These are phyloP conservation scores for Sylvilagus bachmani DNA, from an alignment of 2,113 vertebrate species.

Conservation along the genomic window DNA sequence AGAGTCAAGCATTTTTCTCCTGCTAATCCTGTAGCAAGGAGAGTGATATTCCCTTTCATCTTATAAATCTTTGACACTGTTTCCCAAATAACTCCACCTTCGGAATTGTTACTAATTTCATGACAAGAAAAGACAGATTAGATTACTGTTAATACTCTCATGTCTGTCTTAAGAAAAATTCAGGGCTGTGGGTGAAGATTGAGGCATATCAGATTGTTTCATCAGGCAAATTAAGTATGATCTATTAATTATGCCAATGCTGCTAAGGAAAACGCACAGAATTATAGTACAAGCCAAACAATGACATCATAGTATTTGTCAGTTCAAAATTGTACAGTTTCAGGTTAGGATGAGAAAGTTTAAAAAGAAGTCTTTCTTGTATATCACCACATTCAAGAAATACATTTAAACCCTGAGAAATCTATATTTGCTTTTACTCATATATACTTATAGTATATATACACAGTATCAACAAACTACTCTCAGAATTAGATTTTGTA, in stretches of 20 bases:
- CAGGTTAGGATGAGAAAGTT: neutral
- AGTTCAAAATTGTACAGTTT: neutral
- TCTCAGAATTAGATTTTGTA: constrained; percentile 21
- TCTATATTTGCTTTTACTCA: neutral
- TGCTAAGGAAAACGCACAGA: constrained; percentile 23
- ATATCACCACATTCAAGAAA: neutral
- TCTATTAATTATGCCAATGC: neutral
- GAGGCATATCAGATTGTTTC: neutral
- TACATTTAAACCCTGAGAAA: constrained; percentile 18
- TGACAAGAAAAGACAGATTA: neutral
- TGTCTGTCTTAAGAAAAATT: neutral
- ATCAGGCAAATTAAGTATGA: neutral
- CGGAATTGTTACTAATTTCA: constrained; percentile 44
- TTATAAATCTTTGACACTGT: neutral
- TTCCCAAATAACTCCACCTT: neutral
- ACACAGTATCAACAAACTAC: constrained; percentile 17
- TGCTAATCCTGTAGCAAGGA: neutral
- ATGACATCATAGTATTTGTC: neutral
- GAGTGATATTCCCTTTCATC: neutral
- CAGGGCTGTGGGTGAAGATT: neutral
- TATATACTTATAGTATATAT: neutral
- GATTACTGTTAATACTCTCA: neutral
- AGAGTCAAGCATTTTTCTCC: neutral
- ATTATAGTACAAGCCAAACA: constrained; percentile 18
- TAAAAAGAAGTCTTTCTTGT: neutral